Percentiles rank a stretch among this genome's conserved stretches.
Conservation (phyloP, 2,888 invertebrate genomes). For the Idaea aversata region DNA sequence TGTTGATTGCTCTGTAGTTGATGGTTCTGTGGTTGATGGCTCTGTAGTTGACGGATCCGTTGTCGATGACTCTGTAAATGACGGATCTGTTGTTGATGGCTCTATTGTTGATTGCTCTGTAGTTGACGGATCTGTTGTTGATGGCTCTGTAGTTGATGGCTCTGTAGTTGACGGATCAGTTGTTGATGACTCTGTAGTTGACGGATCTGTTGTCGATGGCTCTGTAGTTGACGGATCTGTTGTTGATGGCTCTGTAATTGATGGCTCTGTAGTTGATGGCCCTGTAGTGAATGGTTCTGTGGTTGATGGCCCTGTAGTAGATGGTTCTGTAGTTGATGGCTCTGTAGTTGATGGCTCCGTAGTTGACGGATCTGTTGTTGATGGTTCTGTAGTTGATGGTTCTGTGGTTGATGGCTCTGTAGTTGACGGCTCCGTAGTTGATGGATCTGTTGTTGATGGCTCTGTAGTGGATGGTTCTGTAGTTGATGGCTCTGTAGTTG, state of each 20-base stretch:
- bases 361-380: slow-evolving; percentile 3
- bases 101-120: background rate
- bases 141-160: background rate
- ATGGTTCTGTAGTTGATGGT: slow-evolving; percentile 7
- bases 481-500: background rate
- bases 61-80: background rate
- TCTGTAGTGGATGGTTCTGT: background rate
- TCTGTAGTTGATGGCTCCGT: slow-evolving; percentile 5
- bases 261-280: background rate
- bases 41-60: background rate
- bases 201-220: background rate
- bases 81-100: background rate
- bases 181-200: slow-evolving; percentile 5
- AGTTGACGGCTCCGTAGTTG: background rate
- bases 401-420: slow-evolving; percentile 6
- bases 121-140: background rate
- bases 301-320: background rate
- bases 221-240: background rate
- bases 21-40: background rate
- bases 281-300: background rate
- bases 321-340: background rate
- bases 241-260: slow-evolving; percentile 8
- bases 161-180: background rate
- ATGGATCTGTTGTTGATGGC: background rate
- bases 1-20: background rate